Evolutionary conservation across 2,888 invertebrate species (phyloP), one percentile per base, ranked within the genome.

Genomic region (Neoascia interrupta): DNA sequence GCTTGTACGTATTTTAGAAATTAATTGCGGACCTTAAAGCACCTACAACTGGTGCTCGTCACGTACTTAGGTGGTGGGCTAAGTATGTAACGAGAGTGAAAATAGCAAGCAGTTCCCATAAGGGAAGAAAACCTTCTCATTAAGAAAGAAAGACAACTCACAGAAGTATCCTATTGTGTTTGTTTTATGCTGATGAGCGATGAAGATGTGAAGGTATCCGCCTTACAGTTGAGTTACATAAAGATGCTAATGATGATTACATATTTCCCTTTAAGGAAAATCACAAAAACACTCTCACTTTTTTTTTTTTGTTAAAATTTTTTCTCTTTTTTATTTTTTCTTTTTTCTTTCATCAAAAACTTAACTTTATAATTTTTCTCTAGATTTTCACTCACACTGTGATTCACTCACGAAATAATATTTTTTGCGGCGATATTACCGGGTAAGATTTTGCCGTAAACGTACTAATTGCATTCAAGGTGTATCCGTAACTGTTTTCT

Each of bases 401-500:
- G 31, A 47, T 28, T 26, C 28, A 21, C 34, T 34, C 39, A 19
- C 60, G 34, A 37, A 5, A 5, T 13, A 26, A 8, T 18, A 6
- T n/a, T n/a, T n/a, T n/a, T n/a, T n/a, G n/a, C n/a, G n/a, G n/a
- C n/a, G n/a, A n/a, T 23, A 19, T 1, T 15, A n/a, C 36, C 39
- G 23, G 18, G n/a, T 6, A 6, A 5, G 8, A 58, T 26, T 54
- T 31, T 5, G 63, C 19, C 53, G 53, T 51, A 66, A 47, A 76
- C 58, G 72, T 76, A 70, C 28, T 76, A n/a, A 60, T 72, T 54
- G 15, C 15, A 34, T 13, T 53, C 51, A 31, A 47, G 11, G 13
- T 58, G 34, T 64, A 72, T 58, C 58, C 53, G 53, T 64, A 53
- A 76, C 76, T 76, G 64, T 36, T 45, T 72, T 36, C 31, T 53